These are phyloP conservation scores for Cephus sareptanus DNA, from an alignment of 2,888 invertebrate species.

Conservation along the genomic window DNA sequence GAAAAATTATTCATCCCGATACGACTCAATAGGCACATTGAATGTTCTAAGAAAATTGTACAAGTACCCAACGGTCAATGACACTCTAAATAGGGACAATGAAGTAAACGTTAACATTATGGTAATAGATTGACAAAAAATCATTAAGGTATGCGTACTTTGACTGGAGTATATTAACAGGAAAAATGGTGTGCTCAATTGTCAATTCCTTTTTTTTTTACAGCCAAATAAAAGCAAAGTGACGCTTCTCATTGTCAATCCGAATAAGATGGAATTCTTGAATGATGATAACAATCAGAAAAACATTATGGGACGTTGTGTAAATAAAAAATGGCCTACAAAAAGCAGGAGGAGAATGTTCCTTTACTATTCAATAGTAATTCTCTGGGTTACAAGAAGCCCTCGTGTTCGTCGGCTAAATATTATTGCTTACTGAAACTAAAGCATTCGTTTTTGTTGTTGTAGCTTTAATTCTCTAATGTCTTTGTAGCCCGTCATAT, in stretches of 20 bases:
- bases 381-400: neutral
- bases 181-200: neutral
- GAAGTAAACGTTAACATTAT: neutral
- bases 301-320: neutral
- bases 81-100: neutral
- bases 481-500: neutral
- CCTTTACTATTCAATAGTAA: neutral
- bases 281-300: neutral
- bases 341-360: neutral
- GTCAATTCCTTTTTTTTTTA: neutral
- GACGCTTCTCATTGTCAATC: neutral
- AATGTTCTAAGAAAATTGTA: neutral
- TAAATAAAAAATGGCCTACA: neutral
- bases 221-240: neutral
- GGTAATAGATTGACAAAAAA: neutral
- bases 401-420: neutral
- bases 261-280: neutral
- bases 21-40: neutral
- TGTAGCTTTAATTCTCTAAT: neutral
- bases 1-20: neutral
- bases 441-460: neutral
- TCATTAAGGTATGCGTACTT: neutral
- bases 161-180: neutral
- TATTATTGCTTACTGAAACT: neutral
- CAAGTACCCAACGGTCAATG: neutral